Percentiles rank a stretch among this genome's conserved stretches.
Evolutionary conservation across 1,140 invertebrate species (phyloP).

Genomic region (Zaprionus kolodkinae): DNA sequence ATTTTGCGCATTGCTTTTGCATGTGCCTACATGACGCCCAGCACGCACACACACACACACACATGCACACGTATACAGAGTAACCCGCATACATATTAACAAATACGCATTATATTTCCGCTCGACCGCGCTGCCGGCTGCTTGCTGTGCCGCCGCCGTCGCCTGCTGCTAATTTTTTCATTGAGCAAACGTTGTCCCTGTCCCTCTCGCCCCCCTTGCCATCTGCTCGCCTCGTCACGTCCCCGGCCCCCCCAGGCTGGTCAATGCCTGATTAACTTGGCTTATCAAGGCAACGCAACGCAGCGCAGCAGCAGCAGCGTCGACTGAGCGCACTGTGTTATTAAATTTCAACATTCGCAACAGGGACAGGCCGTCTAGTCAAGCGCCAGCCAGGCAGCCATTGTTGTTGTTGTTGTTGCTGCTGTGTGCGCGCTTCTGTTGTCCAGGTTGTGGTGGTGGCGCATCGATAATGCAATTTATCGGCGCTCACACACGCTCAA

Average conservation of each 20-base stretch:
- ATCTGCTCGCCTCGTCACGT: no score
- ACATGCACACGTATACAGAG: slow-evolving; percentile 13
- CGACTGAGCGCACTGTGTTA: slow-evolving; percentile 40
- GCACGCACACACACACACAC: slow-evolving; percentile 30
- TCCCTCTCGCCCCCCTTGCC: background rate
- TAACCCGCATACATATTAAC: slow-evolving; percentile 12
- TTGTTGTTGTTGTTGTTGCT: slow-evolving; percentile 22
- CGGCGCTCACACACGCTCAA: slow-evolving; percentile 36
- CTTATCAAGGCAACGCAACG: slow-evolving; percentile 63
- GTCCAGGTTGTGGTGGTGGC: slow-evolving; percentile 50
- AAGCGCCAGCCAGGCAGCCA: slow-evolving; percentile 56
- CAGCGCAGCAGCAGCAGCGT: background rate
- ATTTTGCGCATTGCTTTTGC: slow-evolving; percentile 53
- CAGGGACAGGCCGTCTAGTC: slow-evolving; percentile 58
- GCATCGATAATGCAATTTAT: slow-evolving; percentile 71
- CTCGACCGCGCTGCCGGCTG: slow-evolving; percentile 43
- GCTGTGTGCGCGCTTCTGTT: background rate
- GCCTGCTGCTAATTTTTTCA: slow-evolving; percentile 53
- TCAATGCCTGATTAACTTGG: slow-evolving; percentile 51
- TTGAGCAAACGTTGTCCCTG: slow-evolving; percentile 55
- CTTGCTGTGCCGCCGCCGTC: background rate
- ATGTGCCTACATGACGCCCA: slow-evolving; percentile 50
- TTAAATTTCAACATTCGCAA: slow-evolving; percentile 43
- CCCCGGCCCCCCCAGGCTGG: slow-evolving; percentile 15
- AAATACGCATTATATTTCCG: slow-evolving; percentile 75